phyloP scores from a whole-genome alignment of 2,888 invertebrate genomes.

The Synergus umbraculus region DNA sequence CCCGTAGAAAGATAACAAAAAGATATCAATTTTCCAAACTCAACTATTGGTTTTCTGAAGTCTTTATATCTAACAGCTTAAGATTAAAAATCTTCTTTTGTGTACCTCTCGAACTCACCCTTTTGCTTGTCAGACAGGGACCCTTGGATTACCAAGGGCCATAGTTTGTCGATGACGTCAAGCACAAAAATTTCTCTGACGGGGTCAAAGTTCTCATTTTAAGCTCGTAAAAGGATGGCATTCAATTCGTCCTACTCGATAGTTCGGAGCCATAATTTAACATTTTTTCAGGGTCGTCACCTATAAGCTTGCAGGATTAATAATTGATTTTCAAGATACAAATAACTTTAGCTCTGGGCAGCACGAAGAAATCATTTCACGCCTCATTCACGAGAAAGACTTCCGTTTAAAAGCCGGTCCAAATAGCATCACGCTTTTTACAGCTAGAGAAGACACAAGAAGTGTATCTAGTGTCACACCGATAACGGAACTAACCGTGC shows the following conservation, averaged over 20 bases:
- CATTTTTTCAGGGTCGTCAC: slow-evolving; percentile 49
- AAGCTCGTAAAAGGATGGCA: slow-evolving; percentile 12
- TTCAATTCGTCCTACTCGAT: slow-evolving; percentile 38
- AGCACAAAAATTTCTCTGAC: slow-evolving; percentile 6
- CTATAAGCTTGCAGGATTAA: slow-evolving; percentile 30
- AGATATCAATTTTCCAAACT: background rate
- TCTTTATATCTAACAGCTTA: background rate
- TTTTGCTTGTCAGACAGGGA: slow-evolving; percentile 10
- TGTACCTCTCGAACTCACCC: slow-evolving; percentile 9
- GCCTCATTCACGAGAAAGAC: slow-evolving; percentile 55
- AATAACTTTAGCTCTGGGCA: slow-evolving; percentile 24
- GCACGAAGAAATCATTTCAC: slow-evolving; percentile 53
- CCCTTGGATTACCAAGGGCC: background rate
- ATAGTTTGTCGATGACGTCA: slow-evolving; percentile 30
- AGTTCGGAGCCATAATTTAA: slow-evolving; percentile 9
- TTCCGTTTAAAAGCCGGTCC: slow-evolving; percentile 46
- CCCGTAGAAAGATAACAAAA: background rate
- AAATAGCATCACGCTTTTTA: slow-evolving; percentile 43
- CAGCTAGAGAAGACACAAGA: slow-evolving; percentile 11
- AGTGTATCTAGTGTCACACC: slow-evolving; percentile 23
- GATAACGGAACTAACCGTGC: slow-evolving; percentile 36
- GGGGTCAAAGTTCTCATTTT: slow-evolving; percentile 43
- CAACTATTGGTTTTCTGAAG: slow-evolving; percentile 2
- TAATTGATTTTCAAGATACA: slow-evolving; percentile 40
- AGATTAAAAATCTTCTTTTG: slow-evolving; percentile 31